Evolutionary conservation across 2,888 invertebrate genomes (phyloP).

Genomic region (Myopa tessellatipennis): DNA sequence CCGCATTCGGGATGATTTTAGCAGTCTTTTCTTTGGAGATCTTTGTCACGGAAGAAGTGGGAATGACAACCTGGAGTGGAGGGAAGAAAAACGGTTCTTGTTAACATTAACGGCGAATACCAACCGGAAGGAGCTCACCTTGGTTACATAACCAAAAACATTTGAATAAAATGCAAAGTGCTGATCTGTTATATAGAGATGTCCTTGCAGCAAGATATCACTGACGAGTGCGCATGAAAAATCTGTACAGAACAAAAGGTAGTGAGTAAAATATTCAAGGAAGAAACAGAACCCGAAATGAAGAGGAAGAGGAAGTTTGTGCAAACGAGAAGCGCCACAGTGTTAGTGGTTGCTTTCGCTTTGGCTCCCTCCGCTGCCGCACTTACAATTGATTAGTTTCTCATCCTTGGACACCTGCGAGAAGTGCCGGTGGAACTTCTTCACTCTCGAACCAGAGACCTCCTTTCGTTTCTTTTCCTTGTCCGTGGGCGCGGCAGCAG

Average conservation of each 20-base stretch:
- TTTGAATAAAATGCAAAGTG: slow-evolving; percentile 97
- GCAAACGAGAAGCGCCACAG: slow-evolving; percentile 48
- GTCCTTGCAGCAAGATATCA: slow-evolving; percentile 92
- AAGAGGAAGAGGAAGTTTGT: slow-evolving; percentile 72
- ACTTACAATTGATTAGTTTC: slow-evolving; percentile 86
- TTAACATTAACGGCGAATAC: neutral
- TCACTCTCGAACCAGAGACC: slow-evolving; percentile 75
- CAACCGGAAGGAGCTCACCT: slow-evolving; percentile 72
- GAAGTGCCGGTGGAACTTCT: slow-evolving; percentile 91
- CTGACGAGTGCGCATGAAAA: slow-evolving; percentile 93
- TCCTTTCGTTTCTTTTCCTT: slow-evolving; percentile 67
- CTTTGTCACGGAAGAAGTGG: slow-evolving; percentile 84
- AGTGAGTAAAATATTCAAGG: neutral
- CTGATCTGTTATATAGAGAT: slow-evolving; percentile 92
- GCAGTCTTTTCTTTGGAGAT: slow-evolving; percentile 95
- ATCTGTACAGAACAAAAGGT: slow-evolving; percentile 72
- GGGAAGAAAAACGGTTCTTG: neutral
- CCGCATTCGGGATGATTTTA: slow-evolving; percentile 93
- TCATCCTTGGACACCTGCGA: slow-evolving; percentile 86
- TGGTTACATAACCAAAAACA: slow-evolving; percentile 93
- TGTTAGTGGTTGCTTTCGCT: too few relatives aligned
- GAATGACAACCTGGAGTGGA: slow-evolving; percentile 82
- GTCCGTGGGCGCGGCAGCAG: slow-evolving; percentile 50
- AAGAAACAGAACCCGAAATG: slow-evolving; percentile 66
- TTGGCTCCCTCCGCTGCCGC: slow-evolving; percentile 39